Evolutionary conservation across 30 jellyfish, hydroid and myxozoan genomes (phyloP).

Genomic region (Catostylus mosaicus): DNA sequence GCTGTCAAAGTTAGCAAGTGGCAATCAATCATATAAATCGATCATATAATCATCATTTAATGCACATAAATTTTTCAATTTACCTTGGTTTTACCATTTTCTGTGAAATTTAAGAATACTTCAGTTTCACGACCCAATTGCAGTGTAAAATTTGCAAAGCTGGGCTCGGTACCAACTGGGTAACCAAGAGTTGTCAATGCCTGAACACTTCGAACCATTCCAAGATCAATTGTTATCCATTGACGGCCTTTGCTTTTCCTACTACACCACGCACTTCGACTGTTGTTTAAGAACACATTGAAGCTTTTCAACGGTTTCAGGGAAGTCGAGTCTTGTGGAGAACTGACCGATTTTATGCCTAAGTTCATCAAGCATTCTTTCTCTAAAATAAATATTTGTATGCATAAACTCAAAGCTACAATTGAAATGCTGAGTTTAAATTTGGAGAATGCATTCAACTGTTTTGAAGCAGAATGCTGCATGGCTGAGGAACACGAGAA

Average conservation of each 20-base stretch:
- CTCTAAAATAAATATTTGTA: constrained; percentile 34
- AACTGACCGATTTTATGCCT: constrained; percentile 5
- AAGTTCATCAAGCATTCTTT: constrained; percentile 31
- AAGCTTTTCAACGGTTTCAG: constrained; percentile 33
- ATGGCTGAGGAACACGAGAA: too few species aligned
- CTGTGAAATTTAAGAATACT: constrained; percentile 28
- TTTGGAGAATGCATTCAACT: too few species aligned
- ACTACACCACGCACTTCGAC: constrained; percentile 64
- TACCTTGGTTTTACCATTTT: constrained; percentile 47
- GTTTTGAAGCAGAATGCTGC: too few species aligned
- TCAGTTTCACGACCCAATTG: constrained; percentile 49
- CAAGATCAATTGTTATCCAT: constrained; percentile 64
- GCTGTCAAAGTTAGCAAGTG: too few species aligned
- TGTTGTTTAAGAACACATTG: constrained; percentile 25
- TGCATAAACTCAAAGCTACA: too few species aligned
- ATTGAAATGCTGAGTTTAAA: too few species aligned
- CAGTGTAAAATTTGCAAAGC: constrained; percentile 47
- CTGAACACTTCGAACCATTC: constrained; percentile 41
- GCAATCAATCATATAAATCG: too few species aligned
- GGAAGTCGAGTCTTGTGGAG: constrained; percentile 59
- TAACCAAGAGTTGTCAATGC: constrained; percentile 47
- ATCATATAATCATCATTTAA: too few species aligned
- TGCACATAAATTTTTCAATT: too few species aligned
- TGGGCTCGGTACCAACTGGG: constrained; percentile 79
- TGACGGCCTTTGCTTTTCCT: constrained; percentile 24